Evolutionary conservation across 2,888 invertebrate genomes (phyloP).

Genomic region (Atethmia centrago): DNA sequence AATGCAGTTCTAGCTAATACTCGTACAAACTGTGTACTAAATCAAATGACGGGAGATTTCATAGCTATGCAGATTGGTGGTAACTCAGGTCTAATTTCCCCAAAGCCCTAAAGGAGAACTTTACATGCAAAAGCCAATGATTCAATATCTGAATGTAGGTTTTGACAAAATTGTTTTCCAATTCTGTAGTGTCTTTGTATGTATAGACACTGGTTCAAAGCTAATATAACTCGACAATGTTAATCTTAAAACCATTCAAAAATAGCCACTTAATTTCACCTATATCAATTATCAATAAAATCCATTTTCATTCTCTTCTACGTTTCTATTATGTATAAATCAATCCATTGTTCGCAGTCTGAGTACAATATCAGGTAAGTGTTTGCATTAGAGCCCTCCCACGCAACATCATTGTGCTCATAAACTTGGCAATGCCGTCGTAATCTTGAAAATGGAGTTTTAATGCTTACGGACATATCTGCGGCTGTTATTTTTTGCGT

Average conservation of each 20-base stretch:
- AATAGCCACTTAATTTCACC: not conserved
- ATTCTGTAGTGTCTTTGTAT: not conserved
- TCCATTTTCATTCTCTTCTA: constrained; percentile 4
- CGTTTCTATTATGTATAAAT: constrained; percentile 35
- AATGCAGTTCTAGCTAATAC: not conserved
- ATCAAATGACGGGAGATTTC: not conserved
- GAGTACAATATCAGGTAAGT: constrained; percentile 64
- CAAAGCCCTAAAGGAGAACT: not conserved
- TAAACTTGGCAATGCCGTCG: constrained; percentile 83
- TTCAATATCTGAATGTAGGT: not conserved
- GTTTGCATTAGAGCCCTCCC: constrained; percentile 69
- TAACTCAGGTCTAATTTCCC: not conserved
- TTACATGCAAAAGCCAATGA: not conserved
- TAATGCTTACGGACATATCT: constrained; percentile 71
- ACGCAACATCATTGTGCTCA: constrained; percentile 78
- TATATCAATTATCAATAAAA: constrained; percentile 17
- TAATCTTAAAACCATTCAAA: not conserved
- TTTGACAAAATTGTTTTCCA: not conserved
- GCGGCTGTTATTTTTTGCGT: constrained; percentile 3
- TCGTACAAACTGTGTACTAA: not conserved
- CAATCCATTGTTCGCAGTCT: constrained; percentile 42
- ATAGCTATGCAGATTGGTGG: not conserved
- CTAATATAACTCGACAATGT: not conserved
- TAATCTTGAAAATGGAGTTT: constrained; percentile 77
- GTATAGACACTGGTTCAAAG: not conserved